Evolutionary conservation across 1,140 invertebrate species (phyloP).

Genomic region (Brachionus angularis): DNA sequence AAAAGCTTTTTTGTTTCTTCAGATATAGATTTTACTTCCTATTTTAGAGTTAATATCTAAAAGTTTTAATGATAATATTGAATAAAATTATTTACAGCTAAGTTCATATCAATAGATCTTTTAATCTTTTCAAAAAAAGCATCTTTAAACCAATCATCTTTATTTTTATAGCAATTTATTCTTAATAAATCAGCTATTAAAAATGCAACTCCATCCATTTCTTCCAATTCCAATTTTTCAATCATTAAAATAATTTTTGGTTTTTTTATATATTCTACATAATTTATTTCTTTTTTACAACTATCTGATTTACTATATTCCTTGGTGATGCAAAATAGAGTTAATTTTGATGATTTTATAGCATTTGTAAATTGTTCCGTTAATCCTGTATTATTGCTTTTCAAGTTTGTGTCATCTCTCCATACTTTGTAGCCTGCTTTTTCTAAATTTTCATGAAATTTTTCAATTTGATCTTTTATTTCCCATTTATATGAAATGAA

Average conservation of each 20-base stretch:
- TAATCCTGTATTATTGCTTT: not conserved
- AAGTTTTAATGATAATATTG: too few species aligned
- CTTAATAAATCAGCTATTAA: not conserved
- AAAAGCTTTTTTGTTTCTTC: too few species aligned
- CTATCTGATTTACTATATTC: not conserved
- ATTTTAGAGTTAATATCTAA: too few species aligned
- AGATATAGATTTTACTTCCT: too few species aligned
- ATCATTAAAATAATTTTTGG: not conserved
- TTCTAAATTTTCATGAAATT: not conserved
- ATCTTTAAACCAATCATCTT: not conserved
- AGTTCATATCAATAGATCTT: not conserved
- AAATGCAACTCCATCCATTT: not conserved
- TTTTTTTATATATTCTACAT: not conserved
- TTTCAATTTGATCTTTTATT: not conserved
- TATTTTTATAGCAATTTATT: not conserved
- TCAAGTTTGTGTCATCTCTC: not conserved
- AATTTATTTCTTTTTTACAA: not conserved
- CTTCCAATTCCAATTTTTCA: not conserved
- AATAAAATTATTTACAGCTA: too few species aligned
- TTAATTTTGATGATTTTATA: not conserved
- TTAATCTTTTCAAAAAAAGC: not conserved
- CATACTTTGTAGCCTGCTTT: not conserved
- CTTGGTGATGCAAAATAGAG: not conserved
- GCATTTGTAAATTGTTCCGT: not conserved
- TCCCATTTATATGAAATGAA: not conserved